These are phyloP conservation scores for Leptothorax acervorum DNA, from an alignment of 2,888 invertebrate genomes.

Conservation along the genomic window DNA sequence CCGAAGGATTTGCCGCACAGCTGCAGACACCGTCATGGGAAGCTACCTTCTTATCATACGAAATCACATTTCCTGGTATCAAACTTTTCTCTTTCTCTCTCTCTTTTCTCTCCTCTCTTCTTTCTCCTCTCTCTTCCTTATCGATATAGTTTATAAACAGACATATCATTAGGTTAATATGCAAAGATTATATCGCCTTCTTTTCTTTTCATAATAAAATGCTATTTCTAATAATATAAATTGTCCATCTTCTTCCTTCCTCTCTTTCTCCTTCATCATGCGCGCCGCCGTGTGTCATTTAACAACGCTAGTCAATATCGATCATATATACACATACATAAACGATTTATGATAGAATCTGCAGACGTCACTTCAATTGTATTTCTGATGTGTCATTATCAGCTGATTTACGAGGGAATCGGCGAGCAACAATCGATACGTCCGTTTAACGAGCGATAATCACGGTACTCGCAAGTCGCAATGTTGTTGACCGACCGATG, in stretches of 20 bases:
- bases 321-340: not conserved
- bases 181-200: not conserved
- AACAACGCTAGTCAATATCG: constrained; percentile 12
- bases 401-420: constrained; percentile 72
- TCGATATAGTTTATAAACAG: not conserved
- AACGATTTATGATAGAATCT: constrained; percentile 27
- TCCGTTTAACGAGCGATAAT: constrained; percentile 71
- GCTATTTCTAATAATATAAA: constrained; percentile 28
- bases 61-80: constrained; percentile 34
- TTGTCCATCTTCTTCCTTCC: no score
- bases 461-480: constrained; percentile 55
- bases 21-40: not conserved
- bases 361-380: not conserved
- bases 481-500: constrained; percentile 52
- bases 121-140: not conserved
- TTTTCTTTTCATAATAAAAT: not conserved
- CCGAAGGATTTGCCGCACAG: not conserved
- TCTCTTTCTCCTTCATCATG: not conserved
- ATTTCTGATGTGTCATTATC: constrained; percentile 46
- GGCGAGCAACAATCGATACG: constrained; percentile 72
- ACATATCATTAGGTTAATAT: constrained; percentile 16
- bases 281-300: not conserved
- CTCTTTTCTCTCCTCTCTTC: not conserved
- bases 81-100: not conserved
- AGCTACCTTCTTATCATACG: not conserved